phyloP scores from a whole-genome alignment of 2,113 vertebrate species.

The Arenaria interpres region DNA sequence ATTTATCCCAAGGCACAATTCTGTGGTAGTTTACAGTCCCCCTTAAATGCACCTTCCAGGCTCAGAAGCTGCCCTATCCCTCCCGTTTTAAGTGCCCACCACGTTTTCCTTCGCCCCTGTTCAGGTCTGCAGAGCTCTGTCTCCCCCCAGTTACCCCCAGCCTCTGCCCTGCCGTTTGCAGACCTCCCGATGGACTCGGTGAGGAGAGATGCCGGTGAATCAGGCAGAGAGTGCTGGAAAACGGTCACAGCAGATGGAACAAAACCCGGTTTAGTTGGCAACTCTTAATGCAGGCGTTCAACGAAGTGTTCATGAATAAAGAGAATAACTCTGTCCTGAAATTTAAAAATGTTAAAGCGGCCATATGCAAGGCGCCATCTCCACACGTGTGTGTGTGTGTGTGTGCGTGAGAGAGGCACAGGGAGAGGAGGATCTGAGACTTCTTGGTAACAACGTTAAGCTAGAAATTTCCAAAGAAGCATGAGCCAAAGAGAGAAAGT shows the following conservation, averaged over 20 bases:
- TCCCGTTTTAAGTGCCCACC: not conserved
- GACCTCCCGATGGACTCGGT: not conserved
- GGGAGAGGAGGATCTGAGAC: not conserved
- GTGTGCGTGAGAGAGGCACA: not conserved
- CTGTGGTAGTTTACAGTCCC: not conserved
- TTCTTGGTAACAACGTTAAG: not conserved
- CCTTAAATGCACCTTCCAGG: not conserved
- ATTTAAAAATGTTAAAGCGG: not conserved
- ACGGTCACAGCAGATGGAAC: conserved; percentile 52
- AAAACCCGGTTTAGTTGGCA: not conserved
- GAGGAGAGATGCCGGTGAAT: conserved; percentile 37
- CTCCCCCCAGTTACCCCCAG: not conserved
- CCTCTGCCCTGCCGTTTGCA: not conserved
- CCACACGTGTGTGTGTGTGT: not conserved
- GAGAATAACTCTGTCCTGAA: conserved; percentile 19
- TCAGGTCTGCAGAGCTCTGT: not conserved
- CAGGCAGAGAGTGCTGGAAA: conserved; percentile 24
- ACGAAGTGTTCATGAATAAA: not conserved
- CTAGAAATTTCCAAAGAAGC: not conserved
- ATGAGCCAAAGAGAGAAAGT: not conserved
- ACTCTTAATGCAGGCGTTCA: conserved; percentile 10
- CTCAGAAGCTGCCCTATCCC: not conserved
- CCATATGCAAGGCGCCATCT: not conserved
- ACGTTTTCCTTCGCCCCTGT: not conserved
- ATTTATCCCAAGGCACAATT: conserved; percentile 1